Conservation (phyloP, 2,888 invertebrate species). For the Drosophila glabriapex region DNA sequence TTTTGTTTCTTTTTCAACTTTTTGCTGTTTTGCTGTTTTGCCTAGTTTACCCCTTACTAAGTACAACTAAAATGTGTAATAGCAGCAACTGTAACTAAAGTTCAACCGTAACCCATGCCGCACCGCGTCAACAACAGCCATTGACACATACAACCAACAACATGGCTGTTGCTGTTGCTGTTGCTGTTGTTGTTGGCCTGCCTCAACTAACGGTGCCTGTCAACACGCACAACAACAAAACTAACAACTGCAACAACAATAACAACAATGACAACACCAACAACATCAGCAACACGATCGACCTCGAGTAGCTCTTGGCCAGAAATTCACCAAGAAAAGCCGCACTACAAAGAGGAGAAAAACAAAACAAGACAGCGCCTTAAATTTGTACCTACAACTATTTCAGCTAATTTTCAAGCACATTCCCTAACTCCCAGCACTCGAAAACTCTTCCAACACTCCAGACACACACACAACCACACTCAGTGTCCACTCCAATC, state of each 20-base stretch:
- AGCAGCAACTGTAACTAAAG: constrained; percentile 29
- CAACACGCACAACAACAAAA: constrained; percentile 70
- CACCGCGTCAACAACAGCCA: constrained; percentile 46
- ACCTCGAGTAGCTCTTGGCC: constrained; percentile 37
- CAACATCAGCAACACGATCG: constrained; percentile 52
- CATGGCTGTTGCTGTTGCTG: constrained; percentile 40
- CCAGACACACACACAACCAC: neutral
- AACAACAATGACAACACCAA: constrained; percentile 13
- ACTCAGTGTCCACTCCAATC: constrained; percentile 34
- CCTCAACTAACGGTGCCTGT: constrained; percentile 68
- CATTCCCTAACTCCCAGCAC: constrained; percentile 65
- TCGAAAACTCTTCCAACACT: constrained; percentile 18
- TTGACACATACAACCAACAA: constrained; percentile 75
- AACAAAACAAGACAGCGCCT: constrained; percentile 56
- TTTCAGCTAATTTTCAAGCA: constrained; percentile 79
- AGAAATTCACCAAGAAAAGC: constrained; percentile 9
- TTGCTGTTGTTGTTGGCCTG: constrained; percentile 57
- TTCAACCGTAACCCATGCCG: constrained; percentile 43
- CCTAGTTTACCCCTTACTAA: neutral
- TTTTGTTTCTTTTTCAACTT: neutral
- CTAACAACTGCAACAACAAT: constrained; percentile 20
- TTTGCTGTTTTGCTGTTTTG: no score
- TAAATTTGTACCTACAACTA: constrained; percentile 81
- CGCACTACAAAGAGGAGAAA: neutral
- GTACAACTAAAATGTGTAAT: constrained; percentile 25